Base-by-base conservation (phyloP, 2,113 vertebrate species). In the Ammodramus savannarum region DNA sequence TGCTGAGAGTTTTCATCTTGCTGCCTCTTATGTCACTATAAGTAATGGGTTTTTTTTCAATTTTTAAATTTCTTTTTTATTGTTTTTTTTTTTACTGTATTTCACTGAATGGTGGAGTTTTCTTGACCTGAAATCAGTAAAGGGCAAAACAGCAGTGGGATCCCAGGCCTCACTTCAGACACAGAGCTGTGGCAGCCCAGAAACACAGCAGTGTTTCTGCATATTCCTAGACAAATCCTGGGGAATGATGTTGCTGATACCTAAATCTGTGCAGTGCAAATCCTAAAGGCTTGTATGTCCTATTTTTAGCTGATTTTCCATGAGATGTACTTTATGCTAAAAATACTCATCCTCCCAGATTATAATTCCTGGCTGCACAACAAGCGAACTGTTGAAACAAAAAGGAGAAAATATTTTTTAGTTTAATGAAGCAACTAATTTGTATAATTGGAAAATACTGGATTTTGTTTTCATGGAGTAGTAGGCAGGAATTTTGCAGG, bases 301-400 rank as follows among this genome's bases (percentile, higher is more conserved):
- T 93, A 89, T 94, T 93, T 94, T 90, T 94, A 91, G 78, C 57
- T 39, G n/a, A 51, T 93, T 93, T 91, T 94, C 85, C 93, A 75
- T 63, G 88, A 78, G 61, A 48, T 86, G 31, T 78, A 20, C 78
- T 90, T 90, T 80, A 48, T 59, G 51, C 83, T 95, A 96, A 90
- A 96, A 96, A 90, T 88, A 92, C 22, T 79, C 21, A 34, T 77
- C 39, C 62, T 88, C 89, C n/a, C 59, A 73, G 41, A 62, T 92
- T 65, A 73, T 82, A 92, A 46, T 41, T 86, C 39, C 23, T 11
- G 2, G 13, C 75, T 52, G 39, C 21, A 13, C 36, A 63, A 46
- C 32, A 87, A 67, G 10, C 9, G 65, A 90, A 48, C 58, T 79
- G 2, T 59, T 82, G 62, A 67, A 71, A 74, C 29, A 29, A 91